Evolutionary conservation across 2,888 invertebrate genomes (phyloP).

Genomic region (Strigamia crassipes): DNA sequence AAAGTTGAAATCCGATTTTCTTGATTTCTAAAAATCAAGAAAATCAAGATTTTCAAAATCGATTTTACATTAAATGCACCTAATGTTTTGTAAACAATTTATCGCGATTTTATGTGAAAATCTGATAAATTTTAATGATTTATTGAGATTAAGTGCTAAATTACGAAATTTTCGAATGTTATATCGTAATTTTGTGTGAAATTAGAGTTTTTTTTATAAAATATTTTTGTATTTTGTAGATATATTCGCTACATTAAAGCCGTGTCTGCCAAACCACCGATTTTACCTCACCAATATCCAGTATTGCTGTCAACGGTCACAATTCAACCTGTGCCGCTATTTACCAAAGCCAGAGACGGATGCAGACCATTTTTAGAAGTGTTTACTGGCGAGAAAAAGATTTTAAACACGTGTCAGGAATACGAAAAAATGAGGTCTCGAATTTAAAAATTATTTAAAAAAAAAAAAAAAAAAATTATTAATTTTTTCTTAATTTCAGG

Average conservation of each 20-base stretch:
- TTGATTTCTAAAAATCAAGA: too few relatives aligned
- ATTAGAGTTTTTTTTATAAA: background rate
- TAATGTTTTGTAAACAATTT: too few relatives aligned
- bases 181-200: too few relatives aligned
- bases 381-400: constrained; percentile 81
- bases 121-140: too few relatives aligned
- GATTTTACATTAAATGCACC: too few relatives aligned
- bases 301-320: constrained; percentile 79
- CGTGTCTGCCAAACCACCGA: constrained; percentile 70
- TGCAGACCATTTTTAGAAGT: constrained; percentile 92
- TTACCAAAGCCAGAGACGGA: constrained; percentile 87
- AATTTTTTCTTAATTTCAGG: constrained; percentile 57
- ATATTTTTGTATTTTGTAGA: constrained; percentile 60
- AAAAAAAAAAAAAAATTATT: too few relatives aligned
- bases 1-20: too few relatives aligned
- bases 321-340: constrained; percentile 87
- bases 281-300: constrained; percentile 80
- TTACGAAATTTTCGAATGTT: too few relatives aligned
- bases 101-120: too few relatives aligned
- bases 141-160: too few relatives aligned
- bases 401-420: constrained; percentile 81
- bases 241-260: constrained; percentile 86
- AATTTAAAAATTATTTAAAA: too few relatives aligned
- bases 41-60: too few relatives aligned
- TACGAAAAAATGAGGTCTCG: constrained; percentile 85